Evolutionary conservation across 2,797 vertebrate species (phyloP).

Genomic region (Austrolebias charrua): DNA sequence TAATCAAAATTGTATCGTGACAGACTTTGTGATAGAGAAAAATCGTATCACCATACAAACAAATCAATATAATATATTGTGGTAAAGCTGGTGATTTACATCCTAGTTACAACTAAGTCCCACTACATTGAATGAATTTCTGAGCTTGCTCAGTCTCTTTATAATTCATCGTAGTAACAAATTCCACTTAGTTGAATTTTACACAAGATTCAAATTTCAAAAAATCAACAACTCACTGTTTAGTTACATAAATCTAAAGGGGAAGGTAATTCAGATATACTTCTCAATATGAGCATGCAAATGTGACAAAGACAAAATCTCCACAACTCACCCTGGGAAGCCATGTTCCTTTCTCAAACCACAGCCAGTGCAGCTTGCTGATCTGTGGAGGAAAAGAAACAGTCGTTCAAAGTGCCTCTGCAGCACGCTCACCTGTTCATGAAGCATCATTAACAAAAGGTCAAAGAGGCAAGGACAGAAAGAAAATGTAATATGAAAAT

Average conservation of each 20-base stretch:
- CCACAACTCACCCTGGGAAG: conserved; percentile 81
- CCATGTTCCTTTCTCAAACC: conserved; percentile 84
- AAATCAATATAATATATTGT: too few relatives aligned
- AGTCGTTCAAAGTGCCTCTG: conserved; percentile 38
- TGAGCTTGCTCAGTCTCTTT: background rate
- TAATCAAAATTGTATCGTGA: too few relatives aligned
- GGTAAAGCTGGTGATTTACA: too few relatives aligned
- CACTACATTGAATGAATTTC: background rate
- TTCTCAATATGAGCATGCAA: too few relatives aligned
- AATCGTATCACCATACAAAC: too few relatives aligned
- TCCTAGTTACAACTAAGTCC: too few relatives aligned
- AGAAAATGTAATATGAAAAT: conserved; percentile 6
- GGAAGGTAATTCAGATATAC: too few relatives aligned
- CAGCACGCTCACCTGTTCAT: conserved; percentile 9
- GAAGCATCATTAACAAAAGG: background rate
- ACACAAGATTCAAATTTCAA: conserved; percentile 15
- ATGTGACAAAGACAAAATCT: conserved; percentile 1
- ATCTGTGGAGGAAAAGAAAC: conserved; percentile 67
- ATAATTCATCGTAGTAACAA: background rate
- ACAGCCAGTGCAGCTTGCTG: conserved; percentile 82
- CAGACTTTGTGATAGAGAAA: too few relatives aligned
- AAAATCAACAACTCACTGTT: conserved; percentile 48
- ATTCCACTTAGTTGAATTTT: conserved; percentile 23
- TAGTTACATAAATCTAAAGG: conserved; percentile 31
- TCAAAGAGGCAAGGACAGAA: background rate